Conservation (phyloP, 2,888 invertebrate species). For the Andrena marginata region DNA sequence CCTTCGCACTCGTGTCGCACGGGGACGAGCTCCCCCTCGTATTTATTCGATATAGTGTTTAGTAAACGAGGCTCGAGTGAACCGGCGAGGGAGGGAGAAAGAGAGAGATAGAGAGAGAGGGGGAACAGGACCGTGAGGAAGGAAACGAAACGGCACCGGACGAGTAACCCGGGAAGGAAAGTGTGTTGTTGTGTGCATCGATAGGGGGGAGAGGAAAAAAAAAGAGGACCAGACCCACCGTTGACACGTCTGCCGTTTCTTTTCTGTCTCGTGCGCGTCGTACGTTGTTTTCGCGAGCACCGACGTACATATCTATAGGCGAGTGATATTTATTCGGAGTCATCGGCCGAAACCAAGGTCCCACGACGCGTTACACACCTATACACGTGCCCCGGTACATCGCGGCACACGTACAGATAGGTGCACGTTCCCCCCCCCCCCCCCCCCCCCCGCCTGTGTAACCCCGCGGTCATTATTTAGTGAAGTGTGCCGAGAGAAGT, state of each 20-base stretch:
- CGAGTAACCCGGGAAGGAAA: neutral
- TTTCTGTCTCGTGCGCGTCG: slow-evolving; percentile 36
- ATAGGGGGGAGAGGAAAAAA: neutral
- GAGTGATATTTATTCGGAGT: slow-evolving; percentile 61
- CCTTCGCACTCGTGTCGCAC: slow-evolving; percentile 13
- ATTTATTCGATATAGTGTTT: slow-evolving; percentile 54
- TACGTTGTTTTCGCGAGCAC: slow-evolving; percentile 58
- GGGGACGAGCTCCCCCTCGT: slow-evolving; percentile 37
- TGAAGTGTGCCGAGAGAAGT: slow-evolving; percentile 58
- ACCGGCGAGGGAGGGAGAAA: neutral
- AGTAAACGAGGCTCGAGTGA: slow-evolving; percentile 18
- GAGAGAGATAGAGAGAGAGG: neutral
- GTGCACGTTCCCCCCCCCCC: slow-evolving; percentile 3
- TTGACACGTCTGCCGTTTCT: neutral
- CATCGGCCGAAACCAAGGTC: slow-evolving; percentile 59
- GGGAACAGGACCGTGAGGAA: neutral
- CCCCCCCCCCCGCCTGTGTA: no score
- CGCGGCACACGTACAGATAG: neutral
- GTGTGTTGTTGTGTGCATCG: slow-evolving; percentile 23
- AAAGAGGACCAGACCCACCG: neutral
- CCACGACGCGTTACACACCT: slow-evolving; percentile 41
- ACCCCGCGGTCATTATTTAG: slow-evolving; percentile 43
- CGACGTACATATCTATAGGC: slow-evolving; percentile 36
- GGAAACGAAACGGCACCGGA: neutral
- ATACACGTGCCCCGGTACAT: slow-evolving; percentile 19